Evolutionary conservation across 2,113 vertebrate species (phyloP).

Genomic region (Polypterus senegalus): DNA sequence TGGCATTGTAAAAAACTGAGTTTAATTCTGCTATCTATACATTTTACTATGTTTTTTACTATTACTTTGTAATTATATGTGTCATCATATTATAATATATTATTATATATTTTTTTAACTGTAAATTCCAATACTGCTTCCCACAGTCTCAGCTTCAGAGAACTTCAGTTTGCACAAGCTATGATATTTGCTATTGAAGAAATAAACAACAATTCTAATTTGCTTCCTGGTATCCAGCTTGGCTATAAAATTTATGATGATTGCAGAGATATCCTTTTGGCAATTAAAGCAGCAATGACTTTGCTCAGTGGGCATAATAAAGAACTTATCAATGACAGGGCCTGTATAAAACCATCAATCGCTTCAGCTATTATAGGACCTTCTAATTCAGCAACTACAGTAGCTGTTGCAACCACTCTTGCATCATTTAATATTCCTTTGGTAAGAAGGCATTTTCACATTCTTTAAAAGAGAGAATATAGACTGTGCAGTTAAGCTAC

Average conservation of each 20-base stretch:
- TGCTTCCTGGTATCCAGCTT: slow-evolving; percentile 23
- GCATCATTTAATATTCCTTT: slow-evolving; percentile 20
- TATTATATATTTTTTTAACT: neutral
- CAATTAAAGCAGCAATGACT: slow-evolving; percentile 20
- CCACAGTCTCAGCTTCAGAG: slow-evolving; percentile 22
- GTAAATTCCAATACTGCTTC: neutral
- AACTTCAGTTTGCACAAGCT: slow-evolving; percentile 25
- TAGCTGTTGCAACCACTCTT: slow-evolving; percentile 15
- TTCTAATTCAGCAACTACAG: slow-evolving; percentile 22
- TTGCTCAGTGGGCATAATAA: slow-evolving; percentile 23
- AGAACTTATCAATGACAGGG: slow-evolving; percentile 3
- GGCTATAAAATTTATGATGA: slow-evolving; percentile 29
- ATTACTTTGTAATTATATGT: neutral
- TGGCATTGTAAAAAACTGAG: no score
- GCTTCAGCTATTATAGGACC: slow-evolving; percentile 27
- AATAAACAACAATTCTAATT: slow-evolving; percentile 27
- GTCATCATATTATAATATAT: neutral
- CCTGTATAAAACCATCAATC: slow-evolving; percentile 17
- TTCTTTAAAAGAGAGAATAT: neutral
- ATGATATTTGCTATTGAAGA: slow-evolving; percentile 32
- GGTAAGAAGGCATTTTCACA: slow-evolving; percentile 14
- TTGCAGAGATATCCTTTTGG: slow-evolving; percentile 18
- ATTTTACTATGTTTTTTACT: neutral
- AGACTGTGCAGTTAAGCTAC: slow-evolving; percentile 5
- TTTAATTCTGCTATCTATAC: no score